Evolutionary conservation across 2,888 invertebrate species (phyloP).

Genomic region (Pristionchus japonicus): DNA sequence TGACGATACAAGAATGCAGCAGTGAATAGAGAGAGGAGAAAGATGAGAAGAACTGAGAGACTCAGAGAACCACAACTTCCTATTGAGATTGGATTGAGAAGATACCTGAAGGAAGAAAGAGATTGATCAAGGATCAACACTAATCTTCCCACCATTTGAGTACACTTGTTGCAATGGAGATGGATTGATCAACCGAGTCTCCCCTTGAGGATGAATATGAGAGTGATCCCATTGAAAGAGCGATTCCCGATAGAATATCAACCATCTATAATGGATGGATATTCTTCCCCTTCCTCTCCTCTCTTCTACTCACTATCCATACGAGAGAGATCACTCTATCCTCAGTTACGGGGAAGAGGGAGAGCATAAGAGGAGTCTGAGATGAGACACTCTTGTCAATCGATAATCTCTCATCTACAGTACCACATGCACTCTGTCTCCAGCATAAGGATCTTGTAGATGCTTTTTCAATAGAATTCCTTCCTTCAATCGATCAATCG

Average conservation of each 20-base stretch:
- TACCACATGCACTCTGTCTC: slow-evolving; percentile 42
- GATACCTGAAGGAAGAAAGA: slow-evolving; percentile 58
- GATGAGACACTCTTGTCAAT: background rate
- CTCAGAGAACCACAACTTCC: slow-evolving; percentile 63
- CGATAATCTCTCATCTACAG: background rate
- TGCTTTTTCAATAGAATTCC: slow-evolving; percentile 12
- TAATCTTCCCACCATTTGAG: slow-evolving; percentile 37
- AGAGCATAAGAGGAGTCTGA: background rate
- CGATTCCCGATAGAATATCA: slow-evolving; percentile 30
- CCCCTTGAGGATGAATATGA: background rate
- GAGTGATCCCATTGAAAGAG: background rate
- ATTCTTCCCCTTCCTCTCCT: background rate
- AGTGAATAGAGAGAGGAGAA: slow-evolving; percentile 55
- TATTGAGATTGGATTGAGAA: slow-evolving; percentile 71
- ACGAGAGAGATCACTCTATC: background rate
- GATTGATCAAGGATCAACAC: background rate
- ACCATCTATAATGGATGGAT: background rate
- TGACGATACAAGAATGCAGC: slow-evolving; percentile 51
- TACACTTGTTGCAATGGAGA: background rate
- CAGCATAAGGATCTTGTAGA: background rate
- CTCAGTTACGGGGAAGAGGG: background rate
- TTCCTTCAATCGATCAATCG: slow-evolving; percentile 44
- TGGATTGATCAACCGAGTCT: background rate
- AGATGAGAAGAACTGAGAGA: slow-evolving; percentile 63
- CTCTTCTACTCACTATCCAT: background rate